These are phyloP conservation scores for Polyommatus icarus DNA, from an alignment of 2,888 invertebrate genomes.

Conservation along the genomic window DNA sequence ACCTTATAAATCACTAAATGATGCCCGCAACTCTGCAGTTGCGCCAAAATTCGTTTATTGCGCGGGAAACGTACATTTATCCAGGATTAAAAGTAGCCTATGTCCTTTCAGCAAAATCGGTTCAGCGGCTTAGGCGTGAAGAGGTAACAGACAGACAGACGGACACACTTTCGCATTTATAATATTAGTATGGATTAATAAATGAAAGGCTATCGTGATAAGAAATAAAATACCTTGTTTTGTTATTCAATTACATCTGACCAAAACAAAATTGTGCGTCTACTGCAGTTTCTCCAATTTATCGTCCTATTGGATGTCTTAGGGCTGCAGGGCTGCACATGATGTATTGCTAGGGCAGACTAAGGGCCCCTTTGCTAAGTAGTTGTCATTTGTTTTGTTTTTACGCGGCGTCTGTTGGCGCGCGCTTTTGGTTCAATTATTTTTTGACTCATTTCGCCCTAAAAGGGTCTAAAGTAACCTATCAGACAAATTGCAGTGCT, in stretches of 20 bases:
- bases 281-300: background rate
- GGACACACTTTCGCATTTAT: too few species aligned
- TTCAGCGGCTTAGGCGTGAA: too few species aligned
- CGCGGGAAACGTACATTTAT: too few species aligned
- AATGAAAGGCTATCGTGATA: too few species aligned
- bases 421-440: constrained; percentile 36
- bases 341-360: constrained; percentile 51
- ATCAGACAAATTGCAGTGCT: background rate
- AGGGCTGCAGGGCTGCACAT: constrained; percentile 45
- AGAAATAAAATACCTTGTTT: background rate
- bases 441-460: constrained; percentile 10
- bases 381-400: constrained; percentile 47
- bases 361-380: constrained; percentile 46
- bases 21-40: too few species aligned
- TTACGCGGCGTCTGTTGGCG: constrained; percentile 33
- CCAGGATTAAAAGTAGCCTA: too few species aligned
- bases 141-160: too few species aligned
- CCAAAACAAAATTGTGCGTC: background rate
- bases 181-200: too few species aligned
- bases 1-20: too few species aligned
- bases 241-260: background rate
- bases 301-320: constrained; percentile 37
- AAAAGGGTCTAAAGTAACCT: background rate
- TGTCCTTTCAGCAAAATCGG: too few species aligned
- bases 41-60: too few species aligned